Evolutionary conservation across 1,140 invertebrate genomes (phyloP), one percentile per base, ranked within the genome.

Genomic region (Drosophila nebulosa): DNA sequence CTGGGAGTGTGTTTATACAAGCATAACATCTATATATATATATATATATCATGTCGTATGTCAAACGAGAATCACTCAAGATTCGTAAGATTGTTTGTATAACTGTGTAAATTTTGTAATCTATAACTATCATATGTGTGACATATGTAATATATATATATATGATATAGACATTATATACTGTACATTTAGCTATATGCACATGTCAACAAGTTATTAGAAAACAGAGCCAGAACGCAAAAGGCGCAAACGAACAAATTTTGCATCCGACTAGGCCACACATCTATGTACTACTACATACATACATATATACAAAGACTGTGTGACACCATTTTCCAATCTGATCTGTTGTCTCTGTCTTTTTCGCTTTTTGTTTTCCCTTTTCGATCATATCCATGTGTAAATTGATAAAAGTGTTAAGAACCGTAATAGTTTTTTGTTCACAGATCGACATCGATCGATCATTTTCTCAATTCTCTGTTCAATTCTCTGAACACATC

Each of bases 91-190:
- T n/a, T n/a, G n/a, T n/a, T 24, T 67, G 46, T 62, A 61, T n/a
- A 62, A 18, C 35, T 67, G 35, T 63, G 64, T 67, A 53, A 64
- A 81, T 78, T 77, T 73, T 73, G 73, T 77, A 81, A 66, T 55
- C 39, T 14, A 64, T 64, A 26, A 9, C 61, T 22, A 69, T 52
- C 22, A 35, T 30, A 59, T 21, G 55, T 57, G 55, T 57, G n/a
- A n/a, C n/a, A n/a, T n/a, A n/a, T n/a, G n/a, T n/a, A n/a, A n/a
- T n/a, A n/a, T n/a, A 59, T 55, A 22, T 55, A 65, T 52, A 62
- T 32, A 35, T 59, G 26, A n/a, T 18, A 42, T 14, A 59, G 35
- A 36, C 12, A 36, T 36, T 36, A 58, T 14, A 35, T 24, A 65
- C 24, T 70, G 62, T 74, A 64, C 36, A 69, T 26, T 74, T 69